Evolutionary conservation across 2,797 vertebrate genomes (phyloP), one percentile per base, ranked within the genome.

Genomic region (Syngnathus acus): DNA sequence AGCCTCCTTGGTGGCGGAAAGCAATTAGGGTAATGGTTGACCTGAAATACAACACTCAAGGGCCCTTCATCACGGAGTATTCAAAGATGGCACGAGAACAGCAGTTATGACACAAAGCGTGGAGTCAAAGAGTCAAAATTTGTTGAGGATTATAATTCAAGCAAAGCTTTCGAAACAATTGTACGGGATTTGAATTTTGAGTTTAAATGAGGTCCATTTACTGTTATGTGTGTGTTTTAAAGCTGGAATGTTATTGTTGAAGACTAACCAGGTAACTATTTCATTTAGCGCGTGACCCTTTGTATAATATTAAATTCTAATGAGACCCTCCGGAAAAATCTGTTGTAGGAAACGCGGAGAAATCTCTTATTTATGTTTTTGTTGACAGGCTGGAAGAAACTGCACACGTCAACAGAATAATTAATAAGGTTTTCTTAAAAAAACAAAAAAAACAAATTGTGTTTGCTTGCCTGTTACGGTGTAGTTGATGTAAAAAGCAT

Each of bases 21-120:
- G 86, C 91, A 92, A 93, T 93, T 90, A 92, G 89, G 77, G 72
- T 91, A 91, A 93, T 93, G 89, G 89, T 67, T 82, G 83, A 87
- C 81, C 85, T 89, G 92, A 90, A 93, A 92, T 71, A 86, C 82
- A 89, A 92, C 84, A 84, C 89, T 77, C 75, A 82, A 85, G 81
- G 77, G 88, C 78, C 76, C 83, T 87, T 88, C 81, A 89, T 78
- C 80, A 81, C 73, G 26, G 66, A 81, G 83, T 88, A 86, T 87
- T 88, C 82, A 76, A 83, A 64, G 75, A 64, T 69, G 73, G 72
- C 74, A 72, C 77, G 77, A 79, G 38, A 38, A 65, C 64, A 65
- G 54, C 47, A 72, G 81, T 83, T 87, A 81, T 87, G 83, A 83
- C 68, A 66, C 65, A 62, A 62, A 23, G n/a, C 59, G 42, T 23